Evolutionary conservation across 2,888 invertebrate genomes (phyloP).

Genomic region (Amblyjoppa fuscipennis): DNA sequence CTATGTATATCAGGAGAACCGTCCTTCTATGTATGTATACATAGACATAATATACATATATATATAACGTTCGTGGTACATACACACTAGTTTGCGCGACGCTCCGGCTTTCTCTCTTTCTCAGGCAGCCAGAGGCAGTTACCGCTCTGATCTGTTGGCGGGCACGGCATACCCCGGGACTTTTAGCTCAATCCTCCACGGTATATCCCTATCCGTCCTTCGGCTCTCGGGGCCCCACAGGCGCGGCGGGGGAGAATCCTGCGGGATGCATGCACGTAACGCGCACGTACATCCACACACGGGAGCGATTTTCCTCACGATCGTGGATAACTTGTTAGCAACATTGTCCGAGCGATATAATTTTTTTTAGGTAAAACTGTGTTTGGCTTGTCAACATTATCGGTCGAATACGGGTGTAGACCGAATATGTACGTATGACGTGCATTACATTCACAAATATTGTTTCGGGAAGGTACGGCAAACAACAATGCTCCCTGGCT

Average conservation of each 20-base stretch:
- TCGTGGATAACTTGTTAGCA: background rate
- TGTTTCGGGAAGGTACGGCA: background rate
- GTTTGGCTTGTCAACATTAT: conserved; percentile 1
- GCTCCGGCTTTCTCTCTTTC: conserved; percentile 46
- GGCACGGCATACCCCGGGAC: conserved; percentile 59
- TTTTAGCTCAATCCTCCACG: conserved; percentile 52
- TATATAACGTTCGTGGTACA: conserved; percentile 12
- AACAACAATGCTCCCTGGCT: background rate
- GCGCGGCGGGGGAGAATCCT: background rate
- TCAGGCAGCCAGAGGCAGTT: conserved; percentile 29
- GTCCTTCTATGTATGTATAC: background rate
- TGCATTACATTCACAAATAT: background rate
- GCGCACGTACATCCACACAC: conserved; percentile 33
- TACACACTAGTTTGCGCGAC: conserved; percentile 11
- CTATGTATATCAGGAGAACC: conserved; percentile 62
- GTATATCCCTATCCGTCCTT: conserved; percentile 40
- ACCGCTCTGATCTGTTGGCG: conserved; percentile 52
- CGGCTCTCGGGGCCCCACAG: background rate
- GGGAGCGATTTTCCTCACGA: background rate
- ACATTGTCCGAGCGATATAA: background rate
- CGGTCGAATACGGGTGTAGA: background rate
- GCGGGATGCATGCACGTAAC: background rate
- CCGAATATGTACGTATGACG: background rate
- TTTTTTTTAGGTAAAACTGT: background rate
- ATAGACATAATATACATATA: background rate